A percentile compares a stretch with the other conserved stretches of the same genome.
Conservation (phyloP, 2,113 vertebrate species). For the Rafetus swinhoei region DNA sequence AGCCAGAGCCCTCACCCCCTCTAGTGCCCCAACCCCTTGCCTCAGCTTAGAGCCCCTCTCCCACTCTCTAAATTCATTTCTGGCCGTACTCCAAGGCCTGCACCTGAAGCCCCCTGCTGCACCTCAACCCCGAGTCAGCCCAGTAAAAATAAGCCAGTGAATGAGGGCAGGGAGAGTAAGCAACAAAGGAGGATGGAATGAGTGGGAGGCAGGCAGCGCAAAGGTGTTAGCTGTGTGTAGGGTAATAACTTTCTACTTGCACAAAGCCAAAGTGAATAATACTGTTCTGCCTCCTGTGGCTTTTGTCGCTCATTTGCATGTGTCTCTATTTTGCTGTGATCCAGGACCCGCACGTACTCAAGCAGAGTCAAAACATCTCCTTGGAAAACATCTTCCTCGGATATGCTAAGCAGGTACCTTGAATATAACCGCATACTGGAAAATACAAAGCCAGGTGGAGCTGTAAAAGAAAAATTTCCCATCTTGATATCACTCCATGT, state of each 20-base stretch:
- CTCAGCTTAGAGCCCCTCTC: too few species aligned
- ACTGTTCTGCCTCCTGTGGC: not conserved
- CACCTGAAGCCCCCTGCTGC: too few species aligned
- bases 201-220: too few species aligned
- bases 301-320: slow-evolving; percentile 41
- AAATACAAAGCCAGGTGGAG: not conserved
- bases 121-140: too few species aligned
- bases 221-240: too few species aligned
- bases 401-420: slow-evolving; percentile 73
- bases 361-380: slow-evolving; percentile 42
- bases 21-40: too few species aligned
- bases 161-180: too few species aligned
- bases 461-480: not conserved
- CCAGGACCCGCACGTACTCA: slow-evolving; percentile 68
- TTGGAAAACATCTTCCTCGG: slow-evolving; percentile 69
- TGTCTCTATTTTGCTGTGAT: slow-evolving; percentile 37
- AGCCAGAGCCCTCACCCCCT: too few species aligned
- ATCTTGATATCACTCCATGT: slow-evolving; percentile 9
- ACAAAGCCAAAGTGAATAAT: not conserved
- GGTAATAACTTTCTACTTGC: not conserved
- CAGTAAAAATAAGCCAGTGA: too few species aligned
- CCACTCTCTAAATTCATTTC: too few species aligned
- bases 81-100: too few species aligned
- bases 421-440: not conserved
- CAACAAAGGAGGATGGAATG: too few species aligned